phyloP scores from a whole-genome alignment of 2,888 invertebrate genomes.

The Idaea biselata region DNA sequence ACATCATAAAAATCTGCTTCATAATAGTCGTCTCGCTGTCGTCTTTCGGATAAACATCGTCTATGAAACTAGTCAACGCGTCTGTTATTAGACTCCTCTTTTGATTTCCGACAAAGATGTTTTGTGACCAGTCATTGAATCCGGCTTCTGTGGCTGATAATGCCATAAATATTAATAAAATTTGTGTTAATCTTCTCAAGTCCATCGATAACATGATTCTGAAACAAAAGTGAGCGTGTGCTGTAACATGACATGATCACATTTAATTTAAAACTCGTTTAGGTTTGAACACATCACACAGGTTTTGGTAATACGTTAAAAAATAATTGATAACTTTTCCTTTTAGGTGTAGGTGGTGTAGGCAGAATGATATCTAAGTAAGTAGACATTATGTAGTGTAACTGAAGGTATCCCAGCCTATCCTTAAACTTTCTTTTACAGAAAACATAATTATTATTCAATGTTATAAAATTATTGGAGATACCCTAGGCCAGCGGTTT shows the following conservation, averaged over 20 bases:
- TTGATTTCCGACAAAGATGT: constrained; percentile 25
- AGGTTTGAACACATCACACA: no score
- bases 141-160: constrained; percentile 34
- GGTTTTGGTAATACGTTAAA: no score
- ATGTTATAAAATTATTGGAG: no score
- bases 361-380: no score
- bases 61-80: constrained; percentile 52
- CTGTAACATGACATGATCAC: constrained; percentile 20
- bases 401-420: no score
- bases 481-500: no score
- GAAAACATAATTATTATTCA: no score
- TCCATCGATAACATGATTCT: constrained; percentile 35
- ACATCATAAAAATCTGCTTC: constrained; percentile 57
- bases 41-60: constrained; percentile 60
- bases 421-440: no score
- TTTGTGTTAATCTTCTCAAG: constrained; percentile 22
- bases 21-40: constrained; percentile 57
- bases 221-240: constrained; percentile 26
- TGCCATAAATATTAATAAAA: constrained; percentile 28
- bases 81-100: constrained; percentile 52
- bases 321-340: no score
- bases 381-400: no score
- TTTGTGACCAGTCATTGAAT: constrained; percentile 32
- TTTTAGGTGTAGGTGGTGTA: no score
- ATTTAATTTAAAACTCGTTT: no score